Evolutionary conservation across 2,888 invertebrate species (phyloP).

Genomic region (Agrotis ipsilon): DNA sequence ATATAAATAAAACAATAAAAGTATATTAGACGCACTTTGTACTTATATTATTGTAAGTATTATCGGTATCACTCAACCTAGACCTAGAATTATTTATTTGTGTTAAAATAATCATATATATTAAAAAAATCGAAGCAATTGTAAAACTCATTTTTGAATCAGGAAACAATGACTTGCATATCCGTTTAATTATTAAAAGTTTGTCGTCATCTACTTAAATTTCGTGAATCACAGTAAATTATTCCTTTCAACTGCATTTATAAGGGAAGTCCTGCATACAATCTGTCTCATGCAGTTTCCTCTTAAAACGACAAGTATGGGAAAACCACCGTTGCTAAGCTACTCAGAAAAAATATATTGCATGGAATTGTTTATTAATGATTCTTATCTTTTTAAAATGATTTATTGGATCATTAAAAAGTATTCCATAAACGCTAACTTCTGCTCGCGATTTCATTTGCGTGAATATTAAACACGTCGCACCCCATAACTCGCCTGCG

Average conservation of each 20-base stretch:
- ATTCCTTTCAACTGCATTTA: background rate
- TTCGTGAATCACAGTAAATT: constrained; percentile 44
- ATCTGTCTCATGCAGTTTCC: constrained; percentile 46
- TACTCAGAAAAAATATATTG: constrained; percentile 44
- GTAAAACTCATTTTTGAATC: background rate
- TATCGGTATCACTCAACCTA: constrained; percentile 33
- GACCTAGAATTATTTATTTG: too few relatives aligned
- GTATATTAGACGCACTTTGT: constrained; percentile 2
- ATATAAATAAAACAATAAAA: constrained; percentile 22
- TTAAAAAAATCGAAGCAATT: too few relatives aligned
- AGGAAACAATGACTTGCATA: constrained; percentile 21
- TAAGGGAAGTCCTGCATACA: constrained; percentile 52
- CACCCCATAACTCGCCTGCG: too few relatives aligned
- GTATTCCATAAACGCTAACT: too few relatives aligned
- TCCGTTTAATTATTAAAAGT: constrained; percentile 4
- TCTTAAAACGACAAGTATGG: constrained; percentile 33
- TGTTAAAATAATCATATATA: too few relatives aligned
- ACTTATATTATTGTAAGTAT: background rate
- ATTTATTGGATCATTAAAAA: background rate
- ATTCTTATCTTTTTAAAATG: background rate
- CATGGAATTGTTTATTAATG: constrained; percentile 38
- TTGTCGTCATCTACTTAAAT: constrained; percentile 21
- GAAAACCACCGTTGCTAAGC: constrained; percentile 31
- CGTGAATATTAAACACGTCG: too few relatives aligned
- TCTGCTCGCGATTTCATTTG: too few relatives aligned